A percentile compares a stretch with the other conserved stretches of the same genome.
These are phyloP conservation scores for Indri indri DNA, from an alignment of 2,113 vertebrate genomes.

Conservation along the genomic window DNA sequence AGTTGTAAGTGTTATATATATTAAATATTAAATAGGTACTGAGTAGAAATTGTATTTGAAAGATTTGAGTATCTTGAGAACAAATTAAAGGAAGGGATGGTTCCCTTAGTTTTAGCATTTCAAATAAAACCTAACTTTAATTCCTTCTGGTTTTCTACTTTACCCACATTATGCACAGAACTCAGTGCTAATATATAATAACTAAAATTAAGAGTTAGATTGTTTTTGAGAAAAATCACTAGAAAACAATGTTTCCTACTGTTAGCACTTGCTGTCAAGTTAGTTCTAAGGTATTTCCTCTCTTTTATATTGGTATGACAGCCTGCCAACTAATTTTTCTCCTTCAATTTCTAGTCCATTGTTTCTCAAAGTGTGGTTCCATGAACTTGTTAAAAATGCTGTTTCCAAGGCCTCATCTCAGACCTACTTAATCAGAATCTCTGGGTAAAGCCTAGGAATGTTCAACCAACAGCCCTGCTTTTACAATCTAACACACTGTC, in stretches of 20 bases:
- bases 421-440: neutral
- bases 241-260: neutral
- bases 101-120: neutral
- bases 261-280: neutral
- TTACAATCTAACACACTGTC: neutral
- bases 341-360: neutral
- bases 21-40: neutral
- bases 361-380: neutral
- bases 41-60: neutral
- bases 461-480: neutral
- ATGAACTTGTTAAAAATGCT: neutral
- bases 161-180: neutral
- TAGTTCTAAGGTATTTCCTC: neutral
- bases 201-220: neutral
- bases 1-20: neutral
- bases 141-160: neutral
- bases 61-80: neutral
- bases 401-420: neutral
- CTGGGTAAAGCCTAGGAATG: neutral
- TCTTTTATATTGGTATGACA: neutral
- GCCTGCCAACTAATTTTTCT: neutral
- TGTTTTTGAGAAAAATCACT: neutral
- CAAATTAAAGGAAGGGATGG: neutral
- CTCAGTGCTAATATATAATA: neutral
- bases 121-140: conserved; percentile 13